Evolutionary conservation across 2,888 invertebrate genomes (phyloP).

Genomic region (Crematogaster levior): DNA sequence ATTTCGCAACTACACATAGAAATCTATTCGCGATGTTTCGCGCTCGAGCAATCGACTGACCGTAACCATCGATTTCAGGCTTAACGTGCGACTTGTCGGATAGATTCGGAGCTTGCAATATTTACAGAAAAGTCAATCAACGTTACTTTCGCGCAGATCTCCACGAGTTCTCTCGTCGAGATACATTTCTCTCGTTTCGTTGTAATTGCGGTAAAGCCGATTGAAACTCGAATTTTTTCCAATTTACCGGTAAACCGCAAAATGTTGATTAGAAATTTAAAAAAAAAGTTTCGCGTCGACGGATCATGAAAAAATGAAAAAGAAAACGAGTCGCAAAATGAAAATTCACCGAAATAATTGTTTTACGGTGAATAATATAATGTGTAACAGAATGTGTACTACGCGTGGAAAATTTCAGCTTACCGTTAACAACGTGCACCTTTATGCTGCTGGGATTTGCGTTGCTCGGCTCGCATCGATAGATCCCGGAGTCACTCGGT

Average conservation of each 20-base stretch:
- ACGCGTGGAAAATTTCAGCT: constrained; percentile 75
- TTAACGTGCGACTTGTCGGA: constrained; percentile 20
- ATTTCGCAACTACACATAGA: constrained; percentile 24
- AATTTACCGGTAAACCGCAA: constrained; percentile 35
- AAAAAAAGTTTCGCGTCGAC: not conserved
- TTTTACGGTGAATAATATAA: not conserved
- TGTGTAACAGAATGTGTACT: not conserved
- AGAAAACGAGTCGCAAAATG: not conserved
- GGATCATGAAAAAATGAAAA: constrained; percentile 14
- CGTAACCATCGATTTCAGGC: constrained; percentile 47
- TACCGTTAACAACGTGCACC: constrained; percentile 95
- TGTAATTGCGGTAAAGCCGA: constrained; percentile 38
- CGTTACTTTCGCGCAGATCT: constrained; percentile 14
- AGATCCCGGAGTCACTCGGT: constrained; percentile 85
- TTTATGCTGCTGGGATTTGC: constrained; percentile 92
- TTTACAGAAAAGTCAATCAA: constrained; percentile 54
- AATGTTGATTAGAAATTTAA: constrained; percentile 21
- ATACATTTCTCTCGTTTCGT: constrained; percentile 9
- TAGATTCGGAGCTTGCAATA: constrained; percentile 41
- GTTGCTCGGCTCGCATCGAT: constrained; percentile 86
- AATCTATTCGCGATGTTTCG: constrained; percentile 20
- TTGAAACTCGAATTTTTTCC: constrained; percentile 32
- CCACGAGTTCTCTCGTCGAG: not conserved
- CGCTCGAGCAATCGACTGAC: constrained; percentile 25
- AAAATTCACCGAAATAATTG: constrained; percentile 11